Percentiles rank a stretch among this genome's conserved stretches.
Conservation (phyloP, 2,888 invertebrate genomes). For the Lasioglossum vierecki region DNA sequence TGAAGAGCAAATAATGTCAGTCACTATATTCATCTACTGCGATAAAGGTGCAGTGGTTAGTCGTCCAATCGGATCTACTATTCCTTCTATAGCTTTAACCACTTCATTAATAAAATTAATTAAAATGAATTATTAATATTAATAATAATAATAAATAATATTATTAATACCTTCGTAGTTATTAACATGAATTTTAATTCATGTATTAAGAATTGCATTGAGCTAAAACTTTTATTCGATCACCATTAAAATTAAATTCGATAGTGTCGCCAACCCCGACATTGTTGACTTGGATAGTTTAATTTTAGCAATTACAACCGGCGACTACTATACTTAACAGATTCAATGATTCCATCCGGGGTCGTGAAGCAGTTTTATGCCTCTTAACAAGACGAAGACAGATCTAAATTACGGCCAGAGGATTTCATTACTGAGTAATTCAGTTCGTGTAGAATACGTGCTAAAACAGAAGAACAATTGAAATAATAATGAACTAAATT, state of each 20-base stretch:
- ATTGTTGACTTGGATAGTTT: slow-evolving; percentile 37
- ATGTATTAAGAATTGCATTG: neutral
- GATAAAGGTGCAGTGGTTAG: slow-evolving; percentile 54
- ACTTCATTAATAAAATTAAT: no score
- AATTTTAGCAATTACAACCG: slow-evolving; percentile 61
- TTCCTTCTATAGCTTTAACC: no score
- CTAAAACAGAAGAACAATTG: neutral
- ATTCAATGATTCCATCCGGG: slow-evolving; percentile 67
- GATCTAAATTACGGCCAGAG: slow-evolving; percentile 35
- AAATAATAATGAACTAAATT: neutral
- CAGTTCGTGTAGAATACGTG: neutral
- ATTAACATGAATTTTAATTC: no score
- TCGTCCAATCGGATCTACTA: slow-evolving; percentile 33
- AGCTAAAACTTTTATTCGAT: neutral
- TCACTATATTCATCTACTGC: slow-evolving; percentile 55
- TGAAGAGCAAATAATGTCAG: slow-evolving; percentile 40
- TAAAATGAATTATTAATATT: no score
- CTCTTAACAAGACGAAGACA: slow-evolving; percentile 53
- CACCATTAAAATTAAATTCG: neutral
- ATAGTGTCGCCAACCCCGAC: neutral
- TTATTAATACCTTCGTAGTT: no score
- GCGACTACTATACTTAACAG: slow-evolving; percentile 49
- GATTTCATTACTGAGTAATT: slow-evolving; percentile 22
- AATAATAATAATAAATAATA: no score
- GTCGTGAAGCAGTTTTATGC: slow-evolving; percentile 41